Evolutionary conservation across 2,888 invertebrate species (phyloP), one percentile per base, ranked within the genome.

Genomic region (Endomychus coccineus): DNA sequence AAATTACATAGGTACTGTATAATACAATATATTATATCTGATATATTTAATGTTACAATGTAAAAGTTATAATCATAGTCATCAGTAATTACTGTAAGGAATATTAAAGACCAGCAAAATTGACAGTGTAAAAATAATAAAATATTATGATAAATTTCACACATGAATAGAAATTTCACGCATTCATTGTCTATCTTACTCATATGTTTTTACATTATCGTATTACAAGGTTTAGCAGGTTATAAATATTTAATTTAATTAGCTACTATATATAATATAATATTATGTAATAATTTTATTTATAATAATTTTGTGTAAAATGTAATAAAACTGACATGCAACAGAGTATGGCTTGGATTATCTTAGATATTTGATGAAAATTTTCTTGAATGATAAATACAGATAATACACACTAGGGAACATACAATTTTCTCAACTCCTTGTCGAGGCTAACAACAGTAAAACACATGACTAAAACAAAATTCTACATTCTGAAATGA

Each of bases 281-380:
- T 61, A 59, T 58, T 57, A 59, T 56, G 57, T 60, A 59, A 61
- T 59, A 60, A 61, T 46, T 45, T 42, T 48, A 39, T 40, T 56
- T 56, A 51, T 51, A 54, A 55, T 60, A 61, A 59, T 58, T 58
- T 61, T 62, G 62, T 64, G 62, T 64, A 64, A 63, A 63, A 63
- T 62, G 60, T 64, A 63, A 61, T 63, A 62, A 62, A 62, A 63
- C 59, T 55, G 58, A 62, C 63, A 64, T 63, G 63, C 62, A 64
- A 62, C 62, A 61, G 59, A 61, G 60, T 64, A 62, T 63, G 62
- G 62, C 61, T 59, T 57, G 56, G 56, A 58, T 58, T 55, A 52
- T 56, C 51, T 50, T 48, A 46, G 46, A n/a, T n/a, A n/a, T n/a
- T n/a, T n/a, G n/a, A n/a, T n/a, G n/a, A n/a, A n/a, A n/a, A n/a